These are phyloP conservation scores for Typhlichthys subterraneus DNA, from an alignment of 2,797 vertebrate species.

Conservation along the genomic window DNA sequence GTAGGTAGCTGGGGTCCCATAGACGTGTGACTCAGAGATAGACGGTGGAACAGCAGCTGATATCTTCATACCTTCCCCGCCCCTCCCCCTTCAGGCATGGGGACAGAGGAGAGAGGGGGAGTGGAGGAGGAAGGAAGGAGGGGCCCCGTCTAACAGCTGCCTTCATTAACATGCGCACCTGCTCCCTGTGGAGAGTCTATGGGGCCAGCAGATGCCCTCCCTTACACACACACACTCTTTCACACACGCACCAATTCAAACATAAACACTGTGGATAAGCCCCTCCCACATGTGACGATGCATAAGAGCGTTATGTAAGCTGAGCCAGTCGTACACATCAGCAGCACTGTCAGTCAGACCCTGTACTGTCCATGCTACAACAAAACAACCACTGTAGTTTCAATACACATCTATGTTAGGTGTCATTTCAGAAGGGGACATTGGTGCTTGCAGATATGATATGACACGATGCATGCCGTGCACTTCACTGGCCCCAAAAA, in stretches of 20 bases:
- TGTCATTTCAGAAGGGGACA: no score
- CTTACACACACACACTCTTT: slow-evolving; percentile 64
- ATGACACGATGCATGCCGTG: no score
- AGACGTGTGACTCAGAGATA: slow-evolving; percentile 35
- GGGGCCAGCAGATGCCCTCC: slow-evolving; percentile 82
- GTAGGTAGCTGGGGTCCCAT: slow-evolving; percentile 1
- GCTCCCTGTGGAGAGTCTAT: slow-evolving; percentile 86
- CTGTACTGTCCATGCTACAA: no score
- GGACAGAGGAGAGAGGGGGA: slow-evolving; percentile 50
- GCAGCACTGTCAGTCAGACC: not conserved
- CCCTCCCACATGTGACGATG: slow-evolving; percentile 21
- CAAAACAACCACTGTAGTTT: no score
- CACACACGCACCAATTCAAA: slow-evolving; percentile 62
- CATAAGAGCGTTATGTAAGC: not conserved
- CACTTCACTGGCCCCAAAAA: no score
- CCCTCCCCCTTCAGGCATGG: slow-evolving; percentile 63
- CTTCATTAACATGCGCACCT: slow-evolving; percentile 89
- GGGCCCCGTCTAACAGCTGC: slow-evolving; percentile 81
- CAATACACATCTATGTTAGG: no score
- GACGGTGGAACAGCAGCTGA: slow-evolving; percentile 73
- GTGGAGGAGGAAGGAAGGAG: slow-evolving; percentile 39
- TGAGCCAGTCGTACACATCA: not conserved
- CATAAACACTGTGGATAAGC: slow-evolving; percentile 46
- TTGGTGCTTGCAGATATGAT: no score
- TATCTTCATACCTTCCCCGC: slow-evolving; percentile 66